Percentiles rank a stretch among this genome's conserved stretches.
Evolutionary conservation across 2,888 invertebrate species (phyloP).

Genomic region (Gortyna flavago): DNA sequence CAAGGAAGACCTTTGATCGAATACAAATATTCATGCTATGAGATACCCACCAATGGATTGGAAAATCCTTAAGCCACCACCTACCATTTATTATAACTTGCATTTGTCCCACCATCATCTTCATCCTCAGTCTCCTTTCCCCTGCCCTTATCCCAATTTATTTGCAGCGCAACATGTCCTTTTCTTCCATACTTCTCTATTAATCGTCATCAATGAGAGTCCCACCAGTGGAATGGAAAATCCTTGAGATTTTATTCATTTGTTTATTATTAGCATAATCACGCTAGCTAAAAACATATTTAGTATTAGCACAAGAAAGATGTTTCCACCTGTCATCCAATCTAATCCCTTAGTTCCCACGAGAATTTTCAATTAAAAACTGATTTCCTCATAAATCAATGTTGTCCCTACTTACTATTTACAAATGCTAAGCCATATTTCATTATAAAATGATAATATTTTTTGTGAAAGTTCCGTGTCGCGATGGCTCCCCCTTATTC

Average conservation of each 20-base stretch:
- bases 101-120: not conserved
- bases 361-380: slow-evolving; percentile 13
- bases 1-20: not conserved
- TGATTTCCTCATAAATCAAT: slow-evolving; percentile 29
- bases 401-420: slow-evolving; percentile 22
- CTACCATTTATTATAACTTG: not conserved
- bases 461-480: slow-evolving; percentile 62
- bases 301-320: not conserved
- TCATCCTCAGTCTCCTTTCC: not conserved
- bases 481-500: slow-evolving; percentile 77
- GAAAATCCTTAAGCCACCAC: too few relatives aligned
- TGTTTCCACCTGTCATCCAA: not conserved
- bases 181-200: not conserved
- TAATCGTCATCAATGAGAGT: not conserved
- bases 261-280: not conserved
- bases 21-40: not conserved
- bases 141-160: not conserved
- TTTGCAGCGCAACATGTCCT: not conserved
- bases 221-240: not conserved
- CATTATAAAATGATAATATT: slow-evolving; percentile 62
- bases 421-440: slow-evolving; percentile 56
- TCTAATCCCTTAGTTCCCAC: not conserved
- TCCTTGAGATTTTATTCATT: not conserved
- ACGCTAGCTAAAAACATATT: not conserved
- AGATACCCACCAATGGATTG: too few relatives aligned